Conservation (phyloP, 2,797 vertebrate genomes). For the Poeciliopsis paucimaculata region DNA sequence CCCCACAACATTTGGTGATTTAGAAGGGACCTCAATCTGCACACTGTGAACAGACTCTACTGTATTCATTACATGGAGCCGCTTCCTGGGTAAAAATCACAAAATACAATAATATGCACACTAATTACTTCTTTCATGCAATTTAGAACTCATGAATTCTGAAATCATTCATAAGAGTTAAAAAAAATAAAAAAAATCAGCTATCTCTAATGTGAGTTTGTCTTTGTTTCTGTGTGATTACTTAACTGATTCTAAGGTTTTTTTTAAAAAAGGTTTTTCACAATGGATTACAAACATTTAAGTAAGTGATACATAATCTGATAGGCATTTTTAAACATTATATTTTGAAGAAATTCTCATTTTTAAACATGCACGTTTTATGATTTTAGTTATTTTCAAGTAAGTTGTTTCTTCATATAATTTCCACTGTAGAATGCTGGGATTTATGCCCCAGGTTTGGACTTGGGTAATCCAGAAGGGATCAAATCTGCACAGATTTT, state of each 20-base stretch:
- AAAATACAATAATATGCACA: background rate
- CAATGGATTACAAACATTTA: background rate
- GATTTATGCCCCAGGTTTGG: background rate
- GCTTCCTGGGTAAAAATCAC: constrained; percentile 6
- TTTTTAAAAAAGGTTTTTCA: background rate
- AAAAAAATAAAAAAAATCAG: background rate
- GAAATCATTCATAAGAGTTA: background rate
- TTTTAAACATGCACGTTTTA: background rate
- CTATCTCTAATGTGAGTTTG: background rate
- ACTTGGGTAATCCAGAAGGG: background rate
- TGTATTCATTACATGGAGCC: background rate
- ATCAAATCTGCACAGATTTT: background rate
- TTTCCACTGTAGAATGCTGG: background rate
- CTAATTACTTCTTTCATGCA: constrained; percentile 1
- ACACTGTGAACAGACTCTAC: constrained; percentile 19
- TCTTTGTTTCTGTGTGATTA: background rate
- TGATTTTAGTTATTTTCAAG: background rate
- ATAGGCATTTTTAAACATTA: background rate
- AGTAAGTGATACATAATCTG: background rate
- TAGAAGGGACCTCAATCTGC: constrained; percentile 25
- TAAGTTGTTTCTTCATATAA: background rate
- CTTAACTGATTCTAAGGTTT: background rate
- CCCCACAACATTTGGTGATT: constrained; percentile 26
- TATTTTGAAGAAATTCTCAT: background rate
- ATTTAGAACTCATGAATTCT: background rate